Base-by-base conservation (phyloP, 1,140 invertebrate genomes). In the Caenorhabditis remanei region DNA sequence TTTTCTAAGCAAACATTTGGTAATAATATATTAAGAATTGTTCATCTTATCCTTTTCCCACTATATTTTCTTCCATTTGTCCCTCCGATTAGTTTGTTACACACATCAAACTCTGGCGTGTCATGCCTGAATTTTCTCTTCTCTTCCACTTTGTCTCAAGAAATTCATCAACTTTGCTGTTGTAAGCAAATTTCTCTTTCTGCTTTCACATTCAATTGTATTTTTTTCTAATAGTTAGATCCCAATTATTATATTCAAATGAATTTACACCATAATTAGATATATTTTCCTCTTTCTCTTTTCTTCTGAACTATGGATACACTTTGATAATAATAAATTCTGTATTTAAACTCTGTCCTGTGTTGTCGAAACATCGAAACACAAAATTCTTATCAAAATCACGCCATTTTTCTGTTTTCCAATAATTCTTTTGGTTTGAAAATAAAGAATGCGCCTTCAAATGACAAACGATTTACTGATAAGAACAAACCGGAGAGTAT, bases 161-260 rank as follows among this genome's bases (percentile, higher is more conserved):
- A 79, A 79, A 50, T 79, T 50, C 71, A 79, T 79, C 71, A 79
- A 50, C 46, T 79, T 79, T 79, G 71, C 71, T 79, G 71, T 79
- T 79, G 71, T 79, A 79, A 79, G 71, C 71, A 79, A 79, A 48
- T 79, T 50, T 79, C 61, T 63, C 61, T 40, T 50, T 53, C 46
- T n/a, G 71, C 71, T 79, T 79, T 79, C 71, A 79, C 65, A 9
- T 40, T 40, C 16, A 63, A 63, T 13, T 63, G 21, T 63, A 79
- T 79, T 79, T 79, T 79, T 79, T 21, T 53, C 14, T 8, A 48
- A 46, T 50, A 79, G 71, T 53, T 79, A 79, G 71, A 79, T 79
- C 46, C 16, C 7, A 79, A 50, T 79, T 79, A 9, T 24, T 19
- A 19, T 58, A 58, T 58, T 58, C 55, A 32, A n/a, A 58, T 58